phyloP scores from a whole-genome alignment of 2,113 vertebrate genomes.

The Gasterosteus aculeatus region DNA sequence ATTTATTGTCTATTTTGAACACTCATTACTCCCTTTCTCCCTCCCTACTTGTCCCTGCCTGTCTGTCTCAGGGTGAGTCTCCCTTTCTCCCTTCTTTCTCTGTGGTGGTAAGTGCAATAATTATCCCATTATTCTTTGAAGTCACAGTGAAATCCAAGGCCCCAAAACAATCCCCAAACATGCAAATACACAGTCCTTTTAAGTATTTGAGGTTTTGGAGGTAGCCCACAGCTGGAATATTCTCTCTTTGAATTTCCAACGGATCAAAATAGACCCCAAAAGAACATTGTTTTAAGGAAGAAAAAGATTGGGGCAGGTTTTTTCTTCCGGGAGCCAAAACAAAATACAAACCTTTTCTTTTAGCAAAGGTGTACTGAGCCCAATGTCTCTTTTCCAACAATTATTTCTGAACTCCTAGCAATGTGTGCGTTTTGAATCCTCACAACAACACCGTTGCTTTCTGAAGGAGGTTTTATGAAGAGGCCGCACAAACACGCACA shows the following conservation, averaged over 20 bases:
- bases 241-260: slow-evolving; percentile 57
- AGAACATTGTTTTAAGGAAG: slow-evolving; percentile 52
- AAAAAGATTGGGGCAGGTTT: slow-evolving; percentile 5
- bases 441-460: slow-evolving; percentile 24
- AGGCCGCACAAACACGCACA: slow-evolving; percentile 38
- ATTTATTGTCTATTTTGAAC: slow-evolving; percentile 75
- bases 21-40: slow-evolving; percentile 58
- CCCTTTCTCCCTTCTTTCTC: slow-evolving; percentile 46
- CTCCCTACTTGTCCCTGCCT: slow-evolving; percentile 23
- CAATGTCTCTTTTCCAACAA: slow-evolving; percentile 35
- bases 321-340: slow-evolving; percentile 40
- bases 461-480: slow-evolving; percentile 36
- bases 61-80: slow-evolving; percentile 37
- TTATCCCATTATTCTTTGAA: slow-evolving; percentile 78
- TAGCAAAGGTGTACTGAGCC: slow-evolving; percentile 45
- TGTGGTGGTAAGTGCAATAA: slow-evolving; percentile 74
- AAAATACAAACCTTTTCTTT: slow-evolving; percentile 39
- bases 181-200: slow-evolving; percentile 58
- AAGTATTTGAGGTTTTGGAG: slow-evolving; percentile 60
- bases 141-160: slow-evolving; percentile 60
- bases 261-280: slow-evolving; percentile 55
- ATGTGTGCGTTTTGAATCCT: slow-evolving; percentile 40
- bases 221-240: slow-evolving; percentile 58
- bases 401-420: slow-evolving; percentile 36
- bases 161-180: slow-evolving; percentile 62